Conservation (phyloP, 2,888 invertebrate genomes). For the Sphaerophoria rueppellii region DNA sequence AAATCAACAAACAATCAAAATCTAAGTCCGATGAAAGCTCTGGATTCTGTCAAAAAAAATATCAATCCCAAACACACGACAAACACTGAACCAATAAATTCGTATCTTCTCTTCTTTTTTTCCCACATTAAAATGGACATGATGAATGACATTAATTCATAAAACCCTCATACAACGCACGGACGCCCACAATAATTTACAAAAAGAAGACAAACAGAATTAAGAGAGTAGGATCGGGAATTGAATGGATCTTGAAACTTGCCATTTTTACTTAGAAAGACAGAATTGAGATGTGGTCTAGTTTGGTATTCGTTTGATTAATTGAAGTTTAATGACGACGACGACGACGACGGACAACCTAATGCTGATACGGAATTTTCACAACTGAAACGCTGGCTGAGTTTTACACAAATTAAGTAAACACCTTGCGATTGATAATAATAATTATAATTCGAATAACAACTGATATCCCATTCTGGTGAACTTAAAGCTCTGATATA, state of each 20-base stretch:
- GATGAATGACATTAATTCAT: constrained; percentile 61
- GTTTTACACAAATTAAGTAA: constrained; percentile 43
- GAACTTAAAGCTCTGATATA: constrained; percentile 27
- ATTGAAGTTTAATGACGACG: background rate
- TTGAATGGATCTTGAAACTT: constrained; percentile 44
- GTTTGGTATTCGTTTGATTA: background rate
- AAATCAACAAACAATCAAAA: constrained; percentile 31
- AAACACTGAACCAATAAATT: background rate
- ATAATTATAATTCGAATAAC: background rate
- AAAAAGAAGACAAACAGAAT: constrained; percentile 24
- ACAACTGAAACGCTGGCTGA: constrained; percentile 41
- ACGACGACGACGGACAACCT: constrained; percentile 16
- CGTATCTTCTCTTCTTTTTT: background rate
- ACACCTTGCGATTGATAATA: background rate
- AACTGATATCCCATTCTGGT: background rate
- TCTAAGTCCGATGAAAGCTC: constrained; percentile 56
- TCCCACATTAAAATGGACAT: constrained; percentile 18
- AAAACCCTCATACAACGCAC: background rate
- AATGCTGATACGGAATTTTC: constrained; percentile 9
- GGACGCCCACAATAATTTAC: constrained; percentile 39
- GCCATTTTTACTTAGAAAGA: constrained; percentile 64
- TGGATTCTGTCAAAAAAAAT: background rate
- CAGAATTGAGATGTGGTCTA: background rate
- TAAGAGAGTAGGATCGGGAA: constrained; percentile 1
- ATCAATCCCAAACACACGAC: background rate